Evolutionary conservation across 2,113 vertebrate species (phyloP), one percentile per base, ranked within the genome.

Genomic region (Hypocryptadius cinnamomeus): DNA sequence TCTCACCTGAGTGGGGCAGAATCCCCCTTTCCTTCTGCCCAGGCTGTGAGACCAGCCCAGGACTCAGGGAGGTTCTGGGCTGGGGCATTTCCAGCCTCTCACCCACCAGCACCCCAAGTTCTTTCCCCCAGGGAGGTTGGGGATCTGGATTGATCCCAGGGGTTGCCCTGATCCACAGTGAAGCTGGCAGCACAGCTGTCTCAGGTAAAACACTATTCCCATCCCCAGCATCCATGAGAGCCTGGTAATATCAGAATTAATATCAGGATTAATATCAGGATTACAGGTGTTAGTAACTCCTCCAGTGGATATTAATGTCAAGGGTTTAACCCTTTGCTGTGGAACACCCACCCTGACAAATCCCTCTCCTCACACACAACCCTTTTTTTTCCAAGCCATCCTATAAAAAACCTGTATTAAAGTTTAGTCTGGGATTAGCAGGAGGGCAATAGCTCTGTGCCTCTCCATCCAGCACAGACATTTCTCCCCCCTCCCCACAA

Each of bases 261-360:
- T 47, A 47, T 48, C 30, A 54, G 53, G 53, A 31, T 10, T 14
- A n/a, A 13, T 37, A 59, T 47, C 73, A 74, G 60, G 17, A 79
- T 11, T 7, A 27, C 31, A 80, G 59, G 17, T 20, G 66, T 61
- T 39, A 42, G 14, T 31, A 73, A 78, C 70, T 64, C 35, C 44
- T 37, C 56, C 18, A 0, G 2, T 10, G 25, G 35, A 18, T 28
- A 27, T 27, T 19, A 56, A 31, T 19, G 31, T 2, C 2, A 1
- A 27, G 25, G 19, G 11, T 65, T 39, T 8, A 10, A 64, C 51
- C 64, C 86, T 86, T 59, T 68, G 48, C 56, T 42, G n/a, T 3
- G 45, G 61, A 90, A 70, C 84, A 87, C 35, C 65, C 59, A 39
- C 61, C 37, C 1, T 57, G 65, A 64, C 92, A 88, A 81, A 85